phyloP scores from a whole-genome alignment of 2,797 vertebrate species.

The Pantherophis vulpinus region DNA sequence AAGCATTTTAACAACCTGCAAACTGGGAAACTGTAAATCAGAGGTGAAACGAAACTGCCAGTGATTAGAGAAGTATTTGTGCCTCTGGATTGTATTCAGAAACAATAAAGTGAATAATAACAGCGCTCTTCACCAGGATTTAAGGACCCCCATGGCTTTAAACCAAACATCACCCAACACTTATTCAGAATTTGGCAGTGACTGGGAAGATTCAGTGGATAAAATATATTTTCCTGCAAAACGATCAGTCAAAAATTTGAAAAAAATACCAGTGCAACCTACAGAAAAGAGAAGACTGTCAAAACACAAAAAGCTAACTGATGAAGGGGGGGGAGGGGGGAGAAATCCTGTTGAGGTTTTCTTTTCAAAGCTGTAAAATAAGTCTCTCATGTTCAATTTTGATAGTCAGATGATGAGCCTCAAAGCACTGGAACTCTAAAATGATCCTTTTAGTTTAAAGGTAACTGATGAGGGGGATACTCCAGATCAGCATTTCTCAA shows the following conservation, averaged over 20 bases:
- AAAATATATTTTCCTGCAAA: neutral
- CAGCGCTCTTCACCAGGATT: slow-evolving; percentile 20
- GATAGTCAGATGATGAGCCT: neutral
- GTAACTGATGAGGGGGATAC: neutral
- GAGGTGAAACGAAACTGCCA: slow-evolving; percentile 60
- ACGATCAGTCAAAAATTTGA: neutral
- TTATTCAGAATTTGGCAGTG: neutral
- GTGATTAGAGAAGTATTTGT: slow-evolving; percentile 55
- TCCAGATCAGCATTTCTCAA: neutral
- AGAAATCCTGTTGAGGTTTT: neutral
- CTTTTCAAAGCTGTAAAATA: neutral
- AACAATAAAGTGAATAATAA: slow-evolving; percentile 19
- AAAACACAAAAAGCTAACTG: neutral
- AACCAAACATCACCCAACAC: neutral
- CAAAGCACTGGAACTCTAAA: neutral
- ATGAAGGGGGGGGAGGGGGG: neutral
- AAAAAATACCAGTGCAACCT: neutral
- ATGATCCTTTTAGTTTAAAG: neutral
- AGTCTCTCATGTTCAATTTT: neutral
- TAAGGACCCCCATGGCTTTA: neutral
- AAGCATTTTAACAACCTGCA: slow-evolving; percentile 70
- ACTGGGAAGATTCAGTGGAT: neutral
- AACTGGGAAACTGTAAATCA: slow-evolving; percentile 70
- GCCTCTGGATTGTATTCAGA: slow-evolving; percentile 38
- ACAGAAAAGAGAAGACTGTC: neutral